A percentile compares a stretch with the other conserved stretches of the same genome.
These are phyloP conservation scores for Charina bottae DNA, from an alignment of 2,113 vertebrate genomes.

Conservation along the genomic window DNA sequence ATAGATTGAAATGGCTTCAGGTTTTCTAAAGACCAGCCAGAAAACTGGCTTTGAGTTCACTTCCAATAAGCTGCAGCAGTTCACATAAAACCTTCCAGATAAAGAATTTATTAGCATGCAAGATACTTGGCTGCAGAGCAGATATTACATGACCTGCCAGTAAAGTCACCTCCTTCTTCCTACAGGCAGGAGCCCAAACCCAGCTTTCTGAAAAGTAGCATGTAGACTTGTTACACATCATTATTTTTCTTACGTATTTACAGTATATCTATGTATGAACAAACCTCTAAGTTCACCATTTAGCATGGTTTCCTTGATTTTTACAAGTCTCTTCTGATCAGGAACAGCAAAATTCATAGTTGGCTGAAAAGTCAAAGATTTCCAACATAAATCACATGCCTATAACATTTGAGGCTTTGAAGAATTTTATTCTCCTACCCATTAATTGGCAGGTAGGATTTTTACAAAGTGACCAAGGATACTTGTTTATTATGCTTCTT, in stretches of 20 bases:
- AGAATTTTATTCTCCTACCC: not conserved
- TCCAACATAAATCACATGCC: not conserved
- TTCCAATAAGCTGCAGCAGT: not conserved
- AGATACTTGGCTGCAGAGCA: not conserved
- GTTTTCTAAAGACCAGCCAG: not conserved
- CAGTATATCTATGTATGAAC: too few relatives aligned
- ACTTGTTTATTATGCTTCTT: not conserved
- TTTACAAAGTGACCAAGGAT: not conserved
- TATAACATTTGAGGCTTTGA: not conserved
- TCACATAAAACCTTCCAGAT: not conserved
- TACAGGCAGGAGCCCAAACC: not conserved
- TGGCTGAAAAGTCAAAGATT: not conserved
- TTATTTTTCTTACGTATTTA: not conserved
- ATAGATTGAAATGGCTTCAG: not conserved
- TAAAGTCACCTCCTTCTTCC: not conserved
- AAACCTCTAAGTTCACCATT: not conserved
- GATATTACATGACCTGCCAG: not conserved
- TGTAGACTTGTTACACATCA: not conserved
- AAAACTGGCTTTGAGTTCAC: not conserved
- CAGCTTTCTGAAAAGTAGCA: not conserved
- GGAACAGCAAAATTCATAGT: not conserved
- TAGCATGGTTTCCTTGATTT: not conserved
- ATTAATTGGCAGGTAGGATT: not conserved
- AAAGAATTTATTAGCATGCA: constrained; percentile 9
- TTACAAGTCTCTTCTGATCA: not conserved